Evolutionary conservation across 2,113 vertebrate genomes (phyloP).

Genomic region (Dicrurus megarhynchus): DNA sequence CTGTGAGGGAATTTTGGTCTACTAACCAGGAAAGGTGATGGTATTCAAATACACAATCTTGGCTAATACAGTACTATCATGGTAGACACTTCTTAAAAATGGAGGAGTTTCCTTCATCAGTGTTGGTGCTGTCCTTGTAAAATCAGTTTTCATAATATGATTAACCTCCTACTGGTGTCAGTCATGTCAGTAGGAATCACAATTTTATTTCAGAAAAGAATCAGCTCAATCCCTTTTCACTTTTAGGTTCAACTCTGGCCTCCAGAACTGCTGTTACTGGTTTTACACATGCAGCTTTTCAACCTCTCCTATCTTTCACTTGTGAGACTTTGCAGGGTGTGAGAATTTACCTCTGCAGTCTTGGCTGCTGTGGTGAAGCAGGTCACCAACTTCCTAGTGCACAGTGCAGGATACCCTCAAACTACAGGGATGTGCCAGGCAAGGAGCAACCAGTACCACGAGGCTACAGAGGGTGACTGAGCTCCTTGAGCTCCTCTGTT

Average conservation of each 20-base stretch:
- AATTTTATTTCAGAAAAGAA: neutral
- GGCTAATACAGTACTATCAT: neutral
- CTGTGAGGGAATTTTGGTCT: neutral
- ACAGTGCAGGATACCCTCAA: neutral
- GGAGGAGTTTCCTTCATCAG: neutral
- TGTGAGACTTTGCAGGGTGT: neutral
- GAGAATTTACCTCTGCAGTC: neutral
- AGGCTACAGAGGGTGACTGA: neutral
- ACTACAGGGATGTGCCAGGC: neutral
- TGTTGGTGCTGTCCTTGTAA: neutral
- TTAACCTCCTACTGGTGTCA: neutral
- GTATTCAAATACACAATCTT: neutral
- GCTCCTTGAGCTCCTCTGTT: neutral
- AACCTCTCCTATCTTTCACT: neutral
- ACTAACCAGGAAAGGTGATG: neutral
- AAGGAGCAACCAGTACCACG: neutral
- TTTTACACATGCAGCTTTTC: neutral
- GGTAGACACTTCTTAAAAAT: neutral
- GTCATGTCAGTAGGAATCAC: neutral
- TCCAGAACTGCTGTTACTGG: neutral
- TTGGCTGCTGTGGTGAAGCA: neutral
- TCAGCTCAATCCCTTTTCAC: neutral
- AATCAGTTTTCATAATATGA: neutral
- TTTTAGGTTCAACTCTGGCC: neutral
- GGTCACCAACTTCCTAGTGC: neutral